Evolutionary conservation across 2,797 vertebrate genomes (phyloP), one percentile per base, ranked within the genome.

Genomic region (Lithobates sylvaticus): DNA sequence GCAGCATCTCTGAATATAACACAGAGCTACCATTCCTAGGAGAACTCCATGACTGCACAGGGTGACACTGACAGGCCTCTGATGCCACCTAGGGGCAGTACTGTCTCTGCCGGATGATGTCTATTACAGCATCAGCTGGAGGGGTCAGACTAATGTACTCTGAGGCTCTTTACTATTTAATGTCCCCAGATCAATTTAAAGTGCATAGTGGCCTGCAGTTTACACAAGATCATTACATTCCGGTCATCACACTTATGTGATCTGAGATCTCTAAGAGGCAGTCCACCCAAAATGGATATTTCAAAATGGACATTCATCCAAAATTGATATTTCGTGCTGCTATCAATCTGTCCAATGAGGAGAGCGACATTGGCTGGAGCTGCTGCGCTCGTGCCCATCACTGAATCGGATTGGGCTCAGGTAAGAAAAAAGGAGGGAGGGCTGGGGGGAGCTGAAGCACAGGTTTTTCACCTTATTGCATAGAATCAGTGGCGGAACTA

Each of bases 61-160:
- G 67, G 69, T 15, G 29, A 73, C 36, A 72, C 69, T n/a, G 4
- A 29, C 21, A 27, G 80, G 26, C 34, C 61, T 75, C 10, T 68
- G 64, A 50, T 26, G 81, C 71, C 81, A 75, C 27, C 81, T 83
- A 67, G 71, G 27, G 81, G 81, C 50, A 3, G 12, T 16, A 8
- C 34, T 74, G 72, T 32, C 27, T 34, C 26, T 32, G 29, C 47
- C 50, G 44, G 47, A 36, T 81, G 15, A 71, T 71, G 42, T 54
- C 29, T 42, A 39, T 23, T 4, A 58, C 34, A 65, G 61, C 61
- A 23, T 65, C 39, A 27, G 10, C 23, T 26, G 39, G 34, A 44
- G 42, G 36, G 27, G 47, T 61, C 32, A 58, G 68, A 10, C 78
- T 68, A 23, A 50, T 32, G 67, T 44, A 12, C 42, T 79, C 64